Percentiles rank a stretch among this genome's conserved stretches.
These are phyloP conservation scores for Artibeus lituratus DNA, from an alignment of 2,797 vertebrate genomes.

Conservation along the genomic window DNA sequence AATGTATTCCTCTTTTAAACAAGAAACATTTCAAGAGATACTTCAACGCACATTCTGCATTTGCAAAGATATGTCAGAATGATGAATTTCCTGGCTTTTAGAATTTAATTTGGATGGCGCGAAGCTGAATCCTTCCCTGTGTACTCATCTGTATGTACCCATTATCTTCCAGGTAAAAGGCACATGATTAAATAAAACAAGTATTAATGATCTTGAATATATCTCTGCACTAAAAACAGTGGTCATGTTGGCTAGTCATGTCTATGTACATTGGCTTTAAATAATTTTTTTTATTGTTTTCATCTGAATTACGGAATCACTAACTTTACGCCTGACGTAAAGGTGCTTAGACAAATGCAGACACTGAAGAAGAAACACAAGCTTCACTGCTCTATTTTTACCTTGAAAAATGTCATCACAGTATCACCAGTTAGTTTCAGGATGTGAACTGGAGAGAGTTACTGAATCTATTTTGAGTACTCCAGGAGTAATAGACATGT, in stretches of 20 bases:
- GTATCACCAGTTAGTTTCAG: not conserved
- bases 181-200: not conserved
- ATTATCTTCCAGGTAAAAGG: not conserved
- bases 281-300: not conserved
- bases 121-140: not conserved
- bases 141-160: not conserved
- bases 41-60: constrained; percentile 2
- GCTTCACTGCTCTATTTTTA: not conserved
- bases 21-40: constrained; percentile 37
- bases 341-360: not conserved
- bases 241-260: not conserved
- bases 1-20: constrained; percentile 30
- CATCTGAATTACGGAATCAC: not conserved
- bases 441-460: not conserved
- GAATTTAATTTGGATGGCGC: constrained; percentile 40
- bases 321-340: not conserved
- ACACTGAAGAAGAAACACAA: not conserved
- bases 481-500: not conserved
- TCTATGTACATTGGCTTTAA: not conserved
- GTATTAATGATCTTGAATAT: not conserved
- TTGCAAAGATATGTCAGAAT: constrained; percentile 21
- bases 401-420: not conserved
- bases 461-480: not conserved
- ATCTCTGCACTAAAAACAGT: not conserved
- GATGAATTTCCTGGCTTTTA: constrained; percentile 31